Base-by-base conservation (phyloP, 2,888 invertebrate species). In the Mythimna impura region DNA sequence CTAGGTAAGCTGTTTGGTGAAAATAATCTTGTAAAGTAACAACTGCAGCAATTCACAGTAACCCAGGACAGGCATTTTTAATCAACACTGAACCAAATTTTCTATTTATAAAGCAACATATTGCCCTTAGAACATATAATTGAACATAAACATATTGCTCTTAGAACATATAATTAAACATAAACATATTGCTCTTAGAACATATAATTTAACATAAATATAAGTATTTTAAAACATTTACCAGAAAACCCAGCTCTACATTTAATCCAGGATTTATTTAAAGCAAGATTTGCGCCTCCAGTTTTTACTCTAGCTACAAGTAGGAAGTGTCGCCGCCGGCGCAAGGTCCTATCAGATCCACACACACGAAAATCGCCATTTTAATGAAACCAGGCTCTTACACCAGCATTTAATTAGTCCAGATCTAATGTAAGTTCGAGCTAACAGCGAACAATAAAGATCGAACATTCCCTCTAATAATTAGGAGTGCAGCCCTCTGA, bases 281-380 rank as follows among this genome's bases (percentile, higher is more conserved):
- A 84, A 76, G 75, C 50, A 62, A 85, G 82, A 82, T 78, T 84
- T 84, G 84, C 81, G 77, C 76, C 78, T 86, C 74, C 47, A 73
- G 78, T 84, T 84, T 86, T 85, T 84, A 82, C 81, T 77, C 79
- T 30, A 75, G 55, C 72, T 75, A 84, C 87, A 83, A 84, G 87
- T 65, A 86, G 86, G 88, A 87, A 87, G 86, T 87, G 88, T 88
- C 87, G 88, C 85, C 77, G 76, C 25, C 76, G 73, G 80, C 80
- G 80, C 81, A 77, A 58, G 17, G 72, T 79, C 75, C 83, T 95
- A 96, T 96, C 96, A 89, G 96, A 95, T 96, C 93, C 91, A 89
- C 91, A 91, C 92, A 94, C 94, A 95, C 94, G 94, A 96, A 95
- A 93, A 94, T 93, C 93, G 88, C 91, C 88, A 92, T 93, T 94